Conservation (phyloP, 2,113 vertebrate species). For the Festucalex cinctus region DNA sequence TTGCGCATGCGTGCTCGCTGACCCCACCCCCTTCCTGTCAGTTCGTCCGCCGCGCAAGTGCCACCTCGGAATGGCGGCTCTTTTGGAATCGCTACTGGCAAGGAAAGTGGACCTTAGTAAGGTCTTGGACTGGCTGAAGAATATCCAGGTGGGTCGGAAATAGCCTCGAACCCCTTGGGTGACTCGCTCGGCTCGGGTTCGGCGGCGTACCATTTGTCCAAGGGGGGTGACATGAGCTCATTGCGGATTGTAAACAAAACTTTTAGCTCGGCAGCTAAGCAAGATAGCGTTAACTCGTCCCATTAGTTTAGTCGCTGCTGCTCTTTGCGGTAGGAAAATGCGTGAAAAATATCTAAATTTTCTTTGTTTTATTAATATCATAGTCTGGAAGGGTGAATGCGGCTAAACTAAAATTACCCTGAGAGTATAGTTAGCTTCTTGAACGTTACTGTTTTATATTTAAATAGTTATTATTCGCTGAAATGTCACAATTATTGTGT, state of each 20-base stretch:
- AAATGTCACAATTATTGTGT: too few species aligned
- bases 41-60: constrained; percentile 42
- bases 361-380: neutral
- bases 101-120: constrained; percentile 74
- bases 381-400: neutral
- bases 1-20: constrained; percentile 19
- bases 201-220: neutral
- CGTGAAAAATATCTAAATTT: neutral
- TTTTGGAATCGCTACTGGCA: constrained; percentile 85
- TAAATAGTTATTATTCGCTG: too few species aligned
- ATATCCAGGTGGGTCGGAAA: constrained; percentile 37
- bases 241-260: constrained; percentile 65
- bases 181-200: accelerated
- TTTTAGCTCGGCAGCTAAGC: constrained; percentile 59
- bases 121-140: constrained; percentile 77
- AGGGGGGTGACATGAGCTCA: constrained; percentile 47
- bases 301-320: neutral
- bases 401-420: constrained; percentile 9
- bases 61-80: constrained; percentile 83
- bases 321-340: neutral
- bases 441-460: neutral
- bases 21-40: constrained; percentile 29
- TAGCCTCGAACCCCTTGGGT: accelerated
- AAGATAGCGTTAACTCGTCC: constrained; percentile 11
- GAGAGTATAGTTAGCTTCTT: constrained; percentile 19